Evolutionary conservation across 2,113 vertebrate genomes (phyloP).

Genomic region (Hipposideros armiger): DNA sequence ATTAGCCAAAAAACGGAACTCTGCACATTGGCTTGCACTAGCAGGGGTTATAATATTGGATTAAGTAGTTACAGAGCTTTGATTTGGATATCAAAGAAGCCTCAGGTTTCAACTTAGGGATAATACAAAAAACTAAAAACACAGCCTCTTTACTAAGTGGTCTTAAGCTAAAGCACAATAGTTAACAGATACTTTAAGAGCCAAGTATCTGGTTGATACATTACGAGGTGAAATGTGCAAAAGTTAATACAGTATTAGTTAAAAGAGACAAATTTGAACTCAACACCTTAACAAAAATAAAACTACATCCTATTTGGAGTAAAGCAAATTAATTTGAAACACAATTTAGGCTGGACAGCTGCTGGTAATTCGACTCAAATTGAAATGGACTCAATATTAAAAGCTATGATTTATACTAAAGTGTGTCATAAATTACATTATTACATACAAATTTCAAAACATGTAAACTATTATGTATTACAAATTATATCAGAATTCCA

Average conservation of each 20-base stretch:
- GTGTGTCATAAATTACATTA: neutral
- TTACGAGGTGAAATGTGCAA: neutral
- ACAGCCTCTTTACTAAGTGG: neutral
- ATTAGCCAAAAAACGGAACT: neutral
- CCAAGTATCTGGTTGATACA: too few relatives aligned
- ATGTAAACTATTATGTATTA: neutral
- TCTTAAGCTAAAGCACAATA: neutral
- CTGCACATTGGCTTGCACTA: neutral
- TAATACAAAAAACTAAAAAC: neutral
- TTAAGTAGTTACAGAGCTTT: neutral
- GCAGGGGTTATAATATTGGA: neutral
- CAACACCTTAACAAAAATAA: neutral
- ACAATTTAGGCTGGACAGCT: neutral
- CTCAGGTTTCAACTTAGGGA: neutral
- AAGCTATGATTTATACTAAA: neutral
- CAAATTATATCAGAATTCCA: neutral
- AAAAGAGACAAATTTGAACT: constrained; percentile 33
- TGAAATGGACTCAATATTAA: neutral
- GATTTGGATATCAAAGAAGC: neutral
- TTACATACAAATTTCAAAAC: neutral
- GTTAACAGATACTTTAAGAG: neutral
- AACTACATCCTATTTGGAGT: neutral
- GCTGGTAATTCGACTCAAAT: neutral
- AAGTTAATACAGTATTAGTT: neutral
- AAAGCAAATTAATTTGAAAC: neutral